phyloP scores from a whole-genome alignment of 1,140 invertebrate species.

The Cherax destructor region DNA sequence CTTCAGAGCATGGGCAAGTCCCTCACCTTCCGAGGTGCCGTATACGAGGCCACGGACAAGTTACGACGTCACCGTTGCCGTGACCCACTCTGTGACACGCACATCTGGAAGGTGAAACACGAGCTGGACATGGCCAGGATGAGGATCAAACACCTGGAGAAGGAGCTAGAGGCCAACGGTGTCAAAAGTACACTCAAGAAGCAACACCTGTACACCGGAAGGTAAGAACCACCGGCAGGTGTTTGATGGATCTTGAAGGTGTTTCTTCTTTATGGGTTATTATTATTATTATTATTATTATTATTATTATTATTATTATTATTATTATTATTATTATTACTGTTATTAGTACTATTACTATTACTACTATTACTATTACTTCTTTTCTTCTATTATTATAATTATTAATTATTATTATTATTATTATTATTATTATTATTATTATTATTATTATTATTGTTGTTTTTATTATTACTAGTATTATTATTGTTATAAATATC shows the following conservation, averaged over 20 bases:
- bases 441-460: too few relatives aligned
- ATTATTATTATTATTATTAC: slow-evolving; percentile 10
- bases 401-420: too few relatives aligned
- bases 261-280: background rate
- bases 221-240: slow-evolving; percentile 3
- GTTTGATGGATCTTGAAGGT: background rate
- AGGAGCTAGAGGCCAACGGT: slow-evolving; percentile 77
- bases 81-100: slow-evolving; percentile 75
- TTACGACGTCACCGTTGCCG: slow-evolving; percentile 66
- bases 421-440: too few relatives aligned
- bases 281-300: slow-evolving; percentile 13
- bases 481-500: too few relatives aligned
- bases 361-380: too few relatives aligned
- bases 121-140: slow-evolving; percentile 90
- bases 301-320: background rate
- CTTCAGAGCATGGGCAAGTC: slow-evolving; percentile 85
- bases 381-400: too few relatives aligned
- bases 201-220: background rate
- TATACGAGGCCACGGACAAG: slow-evolving; percentile 87
- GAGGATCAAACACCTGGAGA: slow-evolving; percentile 88
- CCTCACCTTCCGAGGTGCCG: slow-evolving; percentile 90
- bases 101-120: slow-evolving; percentile 90
- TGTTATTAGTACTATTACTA: background rate
- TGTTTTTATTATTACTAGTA: too few relatives aligned
- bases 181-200: slow-evolving; percentile 28